Evolutionary conservation across 2,797 vertebrate genomes (phyloP).

Genomic region (Zalophus californianus): DNA sequence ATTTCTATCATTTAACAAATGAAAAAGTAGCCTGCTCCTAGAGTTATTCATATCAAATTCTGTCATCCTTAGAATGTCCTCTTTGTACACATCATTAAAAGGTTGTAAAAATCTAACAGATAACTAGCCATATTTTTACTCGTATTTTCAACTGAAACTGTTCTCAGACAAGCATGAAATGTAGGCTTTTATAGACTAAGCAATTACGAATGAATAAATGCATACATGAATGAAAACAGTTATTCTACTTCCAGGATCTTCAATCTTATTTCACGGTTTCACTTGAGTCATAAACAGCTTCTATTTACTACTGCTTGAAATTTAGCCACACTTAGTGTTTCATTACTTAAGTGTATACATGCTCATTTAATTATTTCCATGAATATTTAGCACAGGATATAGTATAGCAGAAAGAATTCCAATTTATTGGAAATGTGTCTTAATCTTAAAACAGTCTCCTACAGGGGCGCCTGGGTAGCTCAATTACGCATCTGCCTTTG

Average conservation of each 20-base stretch:
- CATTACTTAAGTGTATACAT: background rate
- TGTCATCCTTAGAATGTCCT: slow-evolving; percentile 25
- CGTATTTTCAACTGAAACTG: slow-evolving; percentile 13
- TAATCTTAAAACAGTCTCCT: background rate
- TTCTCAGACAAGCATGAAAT: slow-evolving; percentile 2
- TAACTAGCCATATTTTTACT: slow-evolving; percentile 37
- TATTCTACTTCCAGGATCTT: slow-evolving; percentile 19
- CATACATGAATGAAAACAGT: background rate
- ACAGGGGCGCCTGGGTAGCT: background rate
- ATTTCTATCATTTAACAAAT: background rate
- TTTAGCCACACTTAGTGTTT: background rate
- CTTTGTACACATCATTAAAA: background rate
- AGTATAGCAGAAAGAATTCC: background rate
- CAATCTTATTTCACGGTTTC: background rate
- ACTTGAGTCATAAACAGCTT: background rate
- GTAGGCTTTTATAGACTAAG: slow-evolving; percentile 14
- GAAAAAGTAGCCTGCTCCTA: background rate
- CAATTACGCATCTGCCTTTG: background rate
- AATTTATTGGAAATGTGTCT: background rate
- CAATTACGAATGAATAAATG: background rate
- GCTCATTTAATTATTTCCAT: slow-evolving; percentile 27
- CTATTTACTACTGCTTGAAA: slow-evolving; percentile 39
- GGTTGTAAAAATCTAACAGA: slow-evolving; percentile 41
- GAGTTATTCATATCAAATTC: slow-evolving; percentile 6
- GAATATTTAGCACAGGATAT: background rate